Conservation (phyloP, 2,113 vertebrate species). For the Ptilorrhoa leucosticta region DNA sequence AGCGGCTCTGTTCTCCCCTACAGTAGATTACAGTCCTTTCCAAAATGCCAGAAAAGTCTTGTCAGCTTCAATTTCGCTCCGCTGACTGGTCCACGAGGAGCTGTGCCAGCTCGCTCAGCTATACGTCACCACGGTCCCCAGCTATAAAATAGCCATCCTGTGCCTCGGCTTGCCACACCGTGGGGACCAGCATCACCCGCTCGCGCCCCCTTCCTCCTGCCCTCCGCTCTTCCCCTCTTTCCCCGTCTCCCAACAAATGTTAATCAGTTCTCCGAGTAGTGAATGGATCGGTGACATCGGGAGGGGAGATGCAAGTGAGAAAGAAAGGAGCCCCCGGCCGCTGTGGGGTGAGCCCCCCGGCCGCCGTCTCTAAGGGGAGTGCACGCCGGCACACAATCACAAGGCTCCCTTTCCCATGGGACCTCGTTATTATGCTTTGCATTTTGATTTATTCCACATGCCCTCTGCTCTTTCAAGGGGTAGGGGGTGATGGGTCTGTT, state of each 20-base stretch:
- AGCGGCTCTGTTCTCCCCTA: conserved; percentile 73
- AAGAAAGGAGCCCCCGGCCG: conserved; percentile 17
- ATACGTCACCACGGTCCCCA: conserved; percentile 71
- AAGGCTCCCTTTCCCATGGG: conserved; percentile 63
- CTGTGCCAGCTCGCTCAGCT: conserved; percentile 69
- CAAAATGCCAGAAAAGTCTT: conserved; percentile 75
- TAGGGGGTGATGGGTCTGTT: conserved; percentile 25
- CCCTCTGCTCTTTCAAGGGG: conserved; percentile 54
- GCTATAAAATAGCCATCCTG: conserved; percentile 72
- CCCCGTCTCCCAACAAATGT: conserved; percentile 54
- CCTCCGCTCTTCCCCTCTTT: neutral
- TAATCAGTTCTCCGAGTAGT: conserved; percentile 68
- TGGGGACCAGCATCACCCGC: conserved; percentile 2
- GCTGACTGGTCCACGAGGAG: conserved; percentile 74
- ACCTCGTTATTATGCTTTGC: conserved; percentile 33
- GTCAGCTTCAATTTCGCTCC: conserved; percentile 75
- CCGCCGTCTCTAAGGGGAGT: conserved; percentile 46
- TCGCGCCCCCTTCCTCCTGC: neutral
- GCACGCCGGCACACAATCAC: conserved; percentile 46
- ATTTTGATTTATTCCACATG: conserved; percentile 75
- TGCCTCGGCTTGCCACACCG: conserved; percentile 14
- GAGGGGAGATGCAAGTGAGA: conserved; percentile 58
- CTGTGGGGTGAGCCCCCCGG: conserved; percentile 13
- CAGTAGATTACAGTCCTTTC: conserved; percentile 74
- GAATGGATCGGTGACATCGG: conserved; percentile 68